These are phyloP conservation scores for Gonatopus flavifemur DNA, from an alignment of 1,140 invertebrate species.

Conservation along the genomic window DNA sequence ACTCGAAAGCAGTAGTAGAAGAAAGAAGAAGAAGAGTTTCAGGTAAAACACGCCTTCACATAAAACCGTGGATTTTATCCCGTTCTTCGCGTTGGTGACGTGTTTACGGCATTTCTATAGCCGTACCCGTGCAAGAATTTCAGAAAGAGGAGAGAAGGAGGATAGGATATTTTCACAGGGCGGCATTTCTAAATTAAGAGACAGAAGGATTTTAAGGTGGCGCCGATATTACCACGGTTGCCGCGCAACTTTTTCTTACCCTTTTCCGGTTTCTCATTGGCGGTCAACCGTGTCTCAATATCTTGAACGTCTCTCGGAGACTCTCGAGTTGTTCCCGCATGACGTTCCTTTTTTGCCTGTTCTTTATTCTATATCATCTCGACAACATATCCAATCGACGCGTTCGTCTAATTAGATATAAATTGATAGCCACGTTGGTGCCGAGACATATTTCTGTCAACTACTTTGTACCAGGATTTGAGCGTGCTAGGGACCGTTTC, in stretches of 20 bases:
- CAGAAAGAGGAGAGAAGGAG: not conserved
- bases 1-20: no score
- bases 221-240: conserved; percentile 13
- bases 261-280: conserved; percentile 21
- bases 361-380: not conserved
- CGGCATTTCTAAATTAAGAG: conserved; percentile 34
- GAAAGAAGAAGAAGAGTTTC: not conserved
- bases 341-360: not conserved
- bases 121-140: conserved; percentile 39
- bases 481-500: no score
- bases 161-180: conserved; percentile 29
- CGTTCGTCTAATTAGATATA: conserved; percentile 14
- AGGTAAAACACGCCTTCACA: conserved; percentile 49
- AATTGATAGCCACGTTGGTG: conserved; percentile 10
- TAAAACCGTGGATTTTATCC: conserved; percentile 57
- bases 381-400: conserved; percentile 6
- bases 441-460: conserved; percentile 5
- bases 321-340: no score
- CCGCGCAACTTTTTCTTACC: conserved; percentile 24
- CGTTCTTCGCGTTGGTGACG: conserved; percentile 38
- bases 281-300: not conserved
- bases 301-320: no score
- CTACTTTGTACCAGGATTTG: no score
- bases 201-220: conserved; percentile 17
- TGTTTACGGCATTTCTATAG: conserved; percentile 49